These are phyloP conservation scores for Tineola bisselliella DNA, from an alignment of 2,888 invertebrate species.

Conservation along the genomic window DNA sequence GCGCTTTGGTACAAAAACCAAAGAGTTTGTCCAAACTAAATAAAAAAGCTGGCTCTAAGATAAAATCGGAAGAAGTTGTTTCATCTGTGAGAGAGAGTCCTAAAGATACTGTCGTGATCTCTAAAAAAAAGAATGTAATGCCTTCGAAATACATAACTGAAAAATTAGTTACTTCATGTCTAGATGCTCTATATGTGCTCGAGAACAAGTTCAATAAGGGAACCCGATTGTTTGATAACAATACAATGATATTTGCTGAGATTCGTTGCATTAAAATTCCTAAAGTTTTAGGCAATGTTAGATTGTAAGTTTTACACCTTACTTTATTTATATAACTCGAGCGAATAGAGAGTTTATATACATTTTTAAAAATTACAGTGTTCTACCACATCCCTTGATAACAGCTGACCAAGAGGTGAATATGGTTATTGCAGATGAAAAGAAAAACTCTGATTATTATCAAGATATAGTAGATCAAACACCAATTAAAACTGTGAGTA, in stretches of 20 bases:
- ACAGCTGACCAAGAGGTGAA: constrained; percentile 76
- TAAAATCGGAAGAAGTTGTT: too few species aligned
- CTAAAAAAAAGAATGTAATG: constrained; percentile 31
- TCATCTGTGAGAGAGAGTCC: too few species aligned
- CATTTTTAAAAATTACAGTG: constrained; percentile 28
- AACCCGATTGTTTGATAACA: constrained; percentile 65
- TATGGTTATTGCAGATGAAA: constrained; percentile 80
- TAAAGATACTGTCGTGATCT: background rate
- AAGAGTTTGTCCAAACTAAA: too few species aligned
- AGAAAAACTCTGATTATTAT: constrained; percentile 76
- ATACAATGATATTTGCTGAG: constrained; percentile 68
- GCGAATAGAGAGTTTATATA: too few species aligned
- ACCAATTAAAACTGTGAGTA: constrained; percentile 66
- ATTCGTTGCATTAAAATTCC: constrained; percentile 73
- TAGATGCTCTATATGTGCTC: constrained; percentile 40
- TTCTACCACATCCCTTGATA: constrained; percentile 69
- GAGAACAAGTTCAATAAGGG: constrained; percentile 35
- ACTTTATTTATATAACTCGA: too few species aligned
- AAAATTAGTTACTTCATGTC: constrained; percentile 32
- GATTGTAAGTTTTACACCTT: constrained; percentile 68
- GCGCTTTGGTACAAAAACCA: too few species aligned
- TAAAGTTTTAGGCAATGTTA: constrained; percentile 66
- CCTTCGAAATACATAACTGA: constrained; percentile 43
- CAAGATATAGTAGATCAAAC: constrained; percentile 72
- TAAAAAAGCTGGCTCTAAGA: too few species aligned